Base-by-base conservation (phyloP, 2,888 invertebrate species). In the Phyto melanocephala region DNA sequence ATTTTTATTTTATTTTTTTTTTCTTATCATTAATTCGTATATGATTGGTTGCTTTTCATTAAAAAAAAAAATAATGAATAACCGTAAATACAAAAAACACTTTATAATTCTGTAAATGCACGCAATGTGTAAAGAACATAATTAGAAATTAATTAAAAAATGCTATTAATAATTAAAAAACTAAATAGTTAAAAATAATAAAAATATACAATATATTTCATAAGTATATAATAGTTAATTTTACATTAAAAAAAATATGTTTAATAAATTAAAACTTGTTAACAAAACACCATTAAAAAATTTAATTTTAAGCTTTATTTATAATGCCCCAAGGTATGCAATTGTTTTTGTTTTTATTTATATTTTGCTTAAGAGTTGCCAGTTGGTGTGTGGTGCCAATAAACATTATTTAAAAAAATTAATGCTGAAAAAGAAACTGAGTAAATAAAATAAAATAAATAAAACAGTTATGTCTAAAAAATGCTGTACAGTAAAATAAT, bases 61-160 rank as follows among this genome's bases (percentile, higher is more conserved):
- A 35, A 42, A 68, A 67, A 60, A 50, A 17, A 22, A 35, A 47
- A 20, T 0, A 42, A 24, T 22, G 3, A 33, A 56, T 40, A 58
- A 22, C 58, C 8, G 28, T 54, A 17, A 15, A 50, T 58, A 10
- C 4, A 20, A 50, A 62, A 22, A 1, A 22, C 20, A 56, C n/a
- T 22, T 56, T 54, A 37, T 77, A 54, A 78, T 72, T 72, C 72
- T 22, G 42, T 10, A 40, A 67, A 62, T 54, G 37, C 79, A 74
- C 79, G 79, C 79, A 80, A 80, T 67, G 58, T 67, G 24, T 74
- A 45, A 20, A 60, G 35, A 58, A 58, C 42, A 42, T 65, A 42
- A 54, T 52, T 42, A 42, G 42, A 42, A 56, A 42, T 15, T 15
- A 47, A 24, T 37, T 15, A 47, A 67, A n/a, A n/a, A 67, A 50